These are phyloP conservation scores for Pseudomyrmex cubaensis DNA, from an alignment of 1,140 invertebrate species.

Conservation along the genomic window DNA sequence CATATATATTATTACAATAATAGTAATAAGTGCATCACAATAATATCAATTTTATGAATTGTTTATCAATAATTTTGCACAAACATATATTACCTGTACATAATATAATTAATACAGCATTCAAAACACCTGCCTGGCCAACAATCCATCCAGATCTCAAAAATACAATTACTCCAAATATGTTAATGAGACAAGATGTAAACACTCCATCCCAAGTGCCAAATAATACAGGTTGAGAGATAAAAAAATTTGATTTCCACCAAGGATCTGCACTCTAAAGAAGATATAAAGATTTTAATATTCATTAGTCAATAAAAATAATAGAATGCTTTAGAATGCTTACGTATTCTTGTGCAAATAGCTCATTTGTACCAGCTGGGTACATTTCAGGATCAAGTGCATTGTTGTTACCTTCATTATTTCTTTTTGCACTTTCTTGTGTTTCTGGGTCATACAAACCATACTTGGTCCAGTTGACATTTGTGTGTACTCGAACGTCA, in stretches of 20 bases:
- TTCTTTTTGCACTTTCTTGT: conserved; percentile 79
- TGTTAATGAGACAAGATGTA: conserved; percentile 97
- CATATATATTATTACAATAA: conserved; percentile 29
- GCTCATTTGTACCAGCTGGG: conserved; percentile 93
- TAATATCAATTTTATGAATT: neutral
- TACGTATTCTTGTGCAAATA: conserved; percentile 95
- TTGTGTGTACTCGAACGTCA: conserved; percentile 63
- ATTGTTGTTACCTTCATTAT: conserved; percentile 89
- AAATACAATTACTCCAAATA: conserved; percentile 99
- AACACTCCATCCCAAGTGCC: conserved; percentile 99
- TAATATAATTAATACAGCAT: conserved; percentile 95
- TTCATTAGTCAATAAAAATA: neutral
- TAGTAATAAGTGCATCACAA: neutral
- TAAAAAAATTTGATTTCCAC: conserved; percentile 97
- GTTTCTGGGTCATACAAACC: conserved; percentile 84
- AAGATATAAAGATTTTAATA: neutral
- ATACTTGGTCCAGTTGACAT: conserved; percentile 87
- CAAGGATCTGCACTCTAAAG: conserved; percentile 91
- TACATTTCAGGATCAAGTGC: conserved; percentile 91
- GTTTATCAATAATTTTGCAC: neutral
- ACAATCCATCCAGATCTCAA: conserved; percentile 98
- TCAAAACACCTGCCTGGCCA: conserved; percentile 95
- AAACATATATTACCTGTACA: conserved; percentile 88
- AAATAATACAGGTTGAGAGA: conserved; percentile 97
- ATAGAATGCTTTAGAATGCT: conserved; percentile 48